Evolutionary conservation across 2,888 invertebrate species (phyloP).

Genomic region (Dolichopus griseipennis): DNA sequence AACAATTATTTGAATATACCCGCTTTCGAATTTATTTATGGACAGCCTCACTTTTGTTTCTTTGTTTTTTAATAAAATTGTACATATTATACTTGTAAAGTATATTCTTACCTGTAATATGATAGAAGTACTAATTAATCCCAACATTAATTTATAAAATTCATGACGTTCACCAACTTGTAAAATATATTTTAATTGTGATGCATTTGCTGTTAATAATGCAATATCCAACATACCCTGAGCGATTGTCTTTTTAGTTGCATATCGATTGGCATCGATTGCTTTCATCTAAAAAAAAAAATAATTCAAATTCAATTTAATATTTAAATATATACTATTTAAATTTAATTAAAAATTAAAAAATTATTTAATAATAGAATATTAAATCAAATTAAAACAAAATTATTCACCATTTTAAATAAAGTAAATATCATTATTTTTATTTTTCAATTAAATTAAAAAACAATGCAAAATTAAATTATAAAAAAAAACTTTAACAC

Average conservation of each 20-base stretch:
- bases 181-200: constrained; percentile 77
- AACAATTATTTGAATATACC: too few species aligned
- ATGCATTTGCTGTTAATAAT: constrained; percentile 77
- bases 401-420: too few species aligned
- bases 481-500: too few species aligned
- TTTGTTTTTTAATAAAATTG: background rate
- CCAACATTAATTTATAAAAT: constrained; percentile 73
- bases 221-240: constrained; percentile 88
- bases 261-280: constrained; percentile 79
- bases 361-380: too few species aligned
- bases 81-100: too few species aligned
- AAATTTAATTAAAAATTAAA: too few species aligned
- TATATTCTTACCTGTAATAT: constrained; percentile 63
- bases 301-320: too few species aligned
- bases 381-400: too few species aligned
- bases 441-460: too few species aligned
- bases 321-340: too few species aligned
- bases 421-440: too few species aligned
- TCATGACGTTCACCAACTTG: constrained; percentile 77
- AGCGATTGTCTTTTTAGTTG: constrained; percentile 85
- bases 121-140: constrained; percentile 71
- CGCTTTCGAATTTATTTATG: background rate
- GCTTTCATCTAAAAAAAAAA: constrained; percentile 53
- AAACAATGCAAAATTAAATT: too few species aligned
- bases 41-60: background rate